Evolutionary conservation across 2,797 vertebrate species (phyloP), one percentile per base, ranked within the genome.

Genomic region (Myotis findleyi): DNA sequence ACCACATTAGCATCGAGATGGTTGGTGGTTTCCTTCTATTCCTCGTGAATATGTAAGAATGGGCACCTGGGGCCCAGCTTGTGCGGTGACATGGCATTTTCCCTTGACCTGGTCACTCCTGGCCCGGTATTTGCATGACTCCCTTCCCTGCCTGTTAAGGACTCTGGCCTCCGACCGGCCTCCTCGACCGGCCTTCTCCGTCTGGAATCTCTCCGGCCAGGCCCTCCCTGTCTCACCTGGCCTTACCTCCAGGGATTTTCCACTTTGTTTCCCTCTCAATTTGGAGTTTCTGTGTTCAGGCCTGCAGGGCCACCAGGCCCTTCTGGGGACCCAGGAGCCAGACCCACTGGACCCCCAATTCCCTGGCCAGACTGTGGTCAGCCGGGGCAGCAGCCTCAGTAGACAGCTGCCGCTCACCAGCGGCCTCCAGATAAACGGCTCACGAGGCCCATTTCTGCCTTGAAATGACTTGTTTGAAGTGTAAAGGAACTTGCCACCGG

Each of bases 11-110:
- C 23, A 13, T 51, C n/a, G 49, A 51, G 6, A 12, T 4, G 59
- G 93, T 69, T 6, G 55, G 71, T 49, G 69, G 88, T 30, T 41
- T 71, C 41, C 57, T 75, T 57, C 81, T 5, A 36, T 38, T 47
- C 64, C 47, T 53, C 36, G 57, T 95, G 88, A 86, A 88, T 88
- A 79, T 81, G 66, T 18, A 83, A 69, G 62, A 36, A 81, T 0
- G 1, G 5, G 55, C 16, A 13, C 36, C 25, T 20, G 80, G 49
- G 71, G 49, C 69, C 53, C 2, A 6, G 11, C 59, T 72, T 81
- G 57, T 21, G 2, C 7, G 64, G 69, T 23, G 73, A 33, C 38
- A 0, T 36, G 27, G 80, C 79, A 18, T 89, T 66, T 82, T 25
- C 27, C 36, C 41, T 33, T 81, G 49, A 94, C n/a, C 7, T 18